A percentile compares a stretch with the other conserved stretches of the same genome.
Evolutionary conservation across 53 echinoderm and acorn worm species (phyloP).

Genomic region (Henricia sp.): DNA sequence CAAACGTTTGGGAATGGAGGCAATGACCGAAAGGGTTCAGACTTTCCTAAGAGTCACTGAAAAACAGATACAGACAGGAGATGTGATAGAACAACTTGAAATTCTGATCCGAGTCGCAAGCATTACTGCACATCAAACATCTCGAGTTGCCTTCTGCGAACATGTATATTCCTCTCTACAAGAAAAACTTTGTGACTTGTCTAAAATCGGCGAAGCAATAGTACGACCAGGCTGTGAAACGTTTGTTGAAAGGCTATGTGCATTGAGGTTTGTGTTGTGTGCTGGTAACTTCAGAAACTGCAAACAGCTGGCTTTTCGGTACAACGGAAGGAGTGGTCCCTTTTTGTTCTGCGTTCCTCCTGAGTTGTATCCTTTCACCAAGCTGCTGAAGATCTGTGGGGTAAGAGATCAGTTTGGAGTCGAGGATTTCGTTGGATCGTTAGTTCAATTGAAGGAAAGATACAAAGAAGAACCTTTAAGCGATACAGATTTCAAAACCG

Average conservation of each 20-base stretch:
- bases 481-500: conserved; percentile 5
- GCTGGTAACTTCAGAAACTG: conserved; percentile 20
- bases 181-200: background rate
- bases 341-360: conserved; percentile 38
- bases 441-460: conserved; percentile 4
- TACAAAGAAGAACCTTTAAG: background rate
- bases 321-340: conserved; percentile 8
- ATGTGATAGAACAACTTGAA: conserved; percentile 39
- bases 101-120: background rate
- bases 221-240: background rate
- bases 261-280: conserved; percentile 29
- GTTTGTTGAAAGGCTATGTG: conserved; percentile 15
- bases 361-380: background rate
- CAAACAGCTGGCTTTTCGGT: conserved; percentile 39
- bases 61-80: background rate
- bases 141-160: background rate
- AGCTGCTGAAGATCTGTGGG: conserved; percentile 21
- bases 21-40: background rate
- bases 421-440: background rate
- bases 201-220: background rate
- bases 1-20: conserved; percentile 13
- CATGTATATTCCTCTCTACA: conserved; percentile 33
- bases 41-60: conserved; percentile 25
- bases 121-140: background rate
- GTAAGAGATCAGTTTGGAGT: conserved; percentile 32